These are phyloP conservation scores for Lepidotrigona ventralis DNA, from an alignment of 1,140 invertebrate genomes.

Conservation along the genomic window DNA sequence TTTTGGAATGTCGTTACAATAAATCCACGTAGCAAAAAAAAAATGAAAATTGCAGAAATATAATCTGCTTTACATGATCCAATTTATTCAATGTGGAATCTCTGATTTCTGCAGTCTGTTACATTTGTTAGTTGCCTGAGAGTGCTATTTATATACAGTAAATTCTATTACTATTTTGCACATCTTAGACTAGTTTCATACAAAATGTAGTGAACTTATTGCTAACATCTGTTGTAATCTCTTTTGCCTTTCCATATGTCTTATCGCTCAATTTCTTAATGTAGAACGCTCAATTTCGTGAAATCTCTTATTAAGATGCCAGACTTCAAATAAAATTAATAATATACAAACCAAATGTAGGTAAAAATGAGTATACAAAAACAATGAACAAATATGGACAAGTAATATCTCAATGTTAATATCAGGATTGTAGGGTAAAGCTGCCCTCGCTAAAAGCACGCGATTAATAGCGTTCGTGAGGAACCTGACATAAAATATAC, in stretches of 20 bases:
- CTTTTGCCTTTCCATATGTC: neutral
- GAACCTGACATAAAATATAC: constrained; percentile 40
- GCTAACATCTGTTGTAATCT: constrained; percentile 55
- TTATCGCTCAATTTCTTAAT: neutral
- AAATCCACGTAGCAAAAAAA: constrained; percentile 36
- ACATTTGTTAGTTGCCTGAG: constrained; percentile 44
- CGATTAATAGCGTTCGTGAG: constrained; percentile 3
- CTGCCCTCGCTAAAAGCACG: constrained; percentile 40
- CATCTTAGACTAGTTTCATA: constrained; percentile 72
- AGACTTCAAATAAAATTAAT: constrained; percentile 20
- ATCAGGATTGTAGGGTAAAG: constrained; percentile 21
- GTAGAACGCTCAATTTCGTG: constrained; percentile 15
- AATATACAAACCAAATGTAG: constrained; percentile 11
- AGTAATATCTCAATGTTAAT: constrained; percentile 42
- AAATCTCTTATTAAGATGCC: constrained; percentile 2
- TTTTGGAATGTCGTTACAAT: constrained; percentile 58
- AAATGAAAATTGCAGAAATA: constrained; percentile 24
- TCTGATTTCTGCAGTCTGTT: constrained; percentile 32
- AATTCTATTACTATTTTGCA: constrained; percentile 47
- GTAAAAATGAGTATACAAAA: constrained; percentile 63
- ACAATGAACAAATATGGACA: constrained; percentile 33
- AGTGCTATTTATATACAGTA: constrained; percentile 49
- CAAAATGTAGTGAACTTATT: constrained; percentile 62
- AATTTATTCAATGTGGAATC: constrained; percentile 13
- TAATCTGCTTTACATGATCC: neutral